Evolutionary conservation across 2,113 vertebrate species (phyloP).

Genomic region (Paratilapia polleni): DNA sequence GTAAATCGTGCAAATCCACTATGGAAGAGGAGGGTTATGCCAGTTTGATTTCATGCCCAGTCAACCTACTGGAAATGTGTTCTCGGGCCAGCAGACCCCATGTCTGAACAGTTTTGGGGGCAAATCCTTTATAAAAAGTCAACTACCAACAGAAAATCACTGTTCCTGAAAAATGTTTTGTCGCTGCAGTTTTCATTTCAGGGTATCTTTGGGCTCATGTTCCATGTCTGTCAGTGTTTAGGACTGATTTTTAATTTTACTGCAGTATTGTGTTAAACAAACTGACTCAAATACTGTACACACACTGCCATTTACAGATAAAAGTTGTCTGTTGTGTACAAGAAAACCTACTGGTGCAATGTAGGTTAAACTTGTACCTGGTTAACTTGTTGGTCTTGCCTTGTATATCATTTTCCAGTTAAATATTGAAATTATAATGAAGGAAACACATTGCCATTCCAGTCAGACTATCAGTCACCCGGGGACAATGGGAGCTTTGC

Average conservation of each 20-base stretch:
- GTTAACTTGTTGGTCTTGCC: neutral
- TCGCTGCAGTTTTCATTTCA: conserved; percentile 28
- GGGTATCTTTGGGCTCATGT: conserved; percentile 17
- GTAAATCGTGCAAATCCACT: conserved; percentile 73
- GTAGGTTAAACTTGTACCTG: neutral
- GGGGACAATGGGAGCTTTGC: conserved; percentile 60
- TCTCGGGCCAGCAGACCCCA: conserved; percentile 55
- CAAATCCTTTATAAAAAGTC: conserved; percentile 49
- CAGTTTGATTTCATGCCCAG: conserved; percentile 74
- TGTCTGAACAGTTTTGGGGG: conserved; percentile 37
- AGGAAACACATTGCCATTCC: conserved; percentile 54
- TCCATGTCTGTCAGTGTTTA: neutral
- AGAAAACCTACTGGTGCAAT: neutral
- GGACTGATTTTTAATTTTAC: conserved; percentile 4
- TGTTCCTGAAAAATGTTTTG: conserved; percentile 46
- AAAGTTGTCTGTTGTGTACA: neutral
- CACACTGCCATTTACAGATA: conserved; percentile 4
- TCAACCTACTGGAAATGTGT: conserved; percentile 50
- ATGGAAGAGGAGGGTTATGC: conserved; percentile 60
- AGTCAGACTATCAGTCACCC: conserved; percentile 49
- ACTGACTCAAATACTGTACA: neutral
- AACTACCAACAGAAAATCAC: conserved; percentile 47
- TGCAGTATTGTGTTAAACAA: conserved; percentile 1
- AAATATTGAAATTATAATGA: conserved; percentile 28
- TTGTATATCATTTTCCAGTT: neutral